Base-by-base conservation (phyloP, 1,140 invertebrate genomes). In the Metopolophium dirhodum region DNA sequence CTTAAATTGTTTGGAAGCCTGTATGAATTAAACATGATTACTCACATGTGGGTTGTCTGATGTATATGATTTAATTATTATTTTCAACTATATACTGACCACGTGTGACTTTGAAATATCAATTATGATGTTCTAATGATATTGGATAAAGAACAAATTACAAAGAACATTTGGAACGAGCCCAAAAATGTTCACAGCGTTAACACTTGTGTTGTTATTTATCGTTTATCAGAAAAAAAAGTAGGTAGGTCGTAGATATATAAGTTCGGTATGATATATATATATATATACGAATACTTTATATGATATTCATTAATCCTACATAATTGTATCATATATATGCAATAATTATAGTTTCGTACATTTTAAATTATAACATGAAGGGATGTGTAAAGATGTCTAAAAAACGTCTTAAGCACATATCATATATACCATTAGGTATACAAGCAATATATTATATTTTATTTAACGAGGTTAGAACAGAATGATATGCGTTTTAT, bases 91-190 rank as follows among this genome's bases (percentile, higher is more conserved):
- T 86, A 86, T 86, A 45, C 37, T 61, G 37, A 90, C 54, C 89
- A 68, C 57, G 57, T 90, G 89, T 41, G 26, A 90, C 54, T 90
- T 90, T 45, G 89, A 90, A 90, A 90, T 90, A 90, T 90, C 89
- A 90, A 90, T 90, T 90, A 90, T 61, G 37, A 57, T 47, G 89
- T 45, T 90, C 68, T 90, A 90, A 90, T 90, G 89, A 90, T 90
- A 90, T 90, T 90, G 89, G 35, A 90, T 90, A 90, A 90, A 90
- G 54, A 90, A 90, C 89, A 90, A 89, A 89, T 89, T 89, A 57
- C 22, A 7, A 51, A 57, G 49, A 35, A 57, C 87, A 37, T 68
- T 68, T 90, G 89, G 89, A 90, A 90, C 41, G 0, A 68, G 18
- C 1, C 18, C 89, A 90, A 90, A 90, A 68, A 61, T 45, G 22